A percentile compares a stretch with the other conserved stretches of the same genome.
Conservation (phyloP, 2,888 invertebrate species). For the Pandemis heparana region DNA sequence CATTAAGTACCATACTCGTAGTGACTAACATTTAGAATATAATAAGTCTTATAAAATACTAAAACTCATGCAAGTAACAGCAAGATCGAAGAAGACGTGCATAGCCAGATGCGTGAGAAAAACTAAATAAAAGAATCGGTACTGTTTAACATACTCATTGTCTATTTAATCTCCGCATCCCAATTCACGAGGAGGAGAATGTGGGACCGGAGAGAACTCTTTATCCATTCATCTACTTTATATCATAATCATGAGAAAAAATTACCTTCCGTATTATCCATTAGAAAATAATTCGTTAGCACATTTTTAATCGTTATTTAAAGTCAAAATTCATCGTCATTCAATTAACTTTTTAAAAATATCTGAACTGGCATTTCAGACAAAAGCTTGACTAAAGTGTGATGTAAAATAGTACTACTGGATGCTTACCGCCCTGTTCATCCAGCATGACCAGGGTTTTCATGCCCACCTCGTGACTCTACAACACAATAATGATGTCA, state of each 20-base stretch:
- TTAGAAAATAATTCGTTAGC: conserved; percentile 77
- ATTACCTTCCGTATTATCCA: conserved; percentile 79
- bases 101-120: conserved; percentile 84
- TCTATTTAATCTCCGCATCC: conserved; percentile 60
- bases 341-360: conserved; percentile 74
- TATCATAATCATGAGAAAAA: conserved; percentile 74
- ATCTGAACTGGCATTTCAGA: conserved; percentile 81
- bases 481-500: conserved; percentile 89
- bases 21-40: conserved; percentile 79
- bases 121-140: conserved; percentile 75
- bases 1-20: conserved; percentile 66
- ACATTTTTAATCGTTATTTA: conserved; percentile 72
- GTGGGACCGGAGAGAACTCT: conserved; percentile 61
- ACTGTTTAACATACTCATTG: conserved; percentile 65
- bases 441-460: conserved; percentile 99
- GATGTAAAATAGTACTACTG: conserved; percentile 84
- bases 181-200: conserved; percentile 55
- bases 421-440: conserved; percentile 99
- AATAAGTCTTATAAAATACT: conserved; percentile 69
- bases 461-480: conserved; percentile 99
- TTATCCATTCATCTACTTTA: conserved; percentile 70
- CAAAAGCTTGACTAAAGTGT: conserved; percentile 82
- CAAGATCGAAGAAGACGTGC: conserved; percentile 82
- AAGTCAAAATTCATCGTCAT: conserved; percentile 71
- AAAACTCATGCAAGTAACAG: conserved; percentile 81